A percentile compares a stretch with the other conserved stretches of the same genome.
phyloP scores from a whole-genome alignment of 2,113 vertebrate genomes.

The Eupsittula cactorum region DNA sequence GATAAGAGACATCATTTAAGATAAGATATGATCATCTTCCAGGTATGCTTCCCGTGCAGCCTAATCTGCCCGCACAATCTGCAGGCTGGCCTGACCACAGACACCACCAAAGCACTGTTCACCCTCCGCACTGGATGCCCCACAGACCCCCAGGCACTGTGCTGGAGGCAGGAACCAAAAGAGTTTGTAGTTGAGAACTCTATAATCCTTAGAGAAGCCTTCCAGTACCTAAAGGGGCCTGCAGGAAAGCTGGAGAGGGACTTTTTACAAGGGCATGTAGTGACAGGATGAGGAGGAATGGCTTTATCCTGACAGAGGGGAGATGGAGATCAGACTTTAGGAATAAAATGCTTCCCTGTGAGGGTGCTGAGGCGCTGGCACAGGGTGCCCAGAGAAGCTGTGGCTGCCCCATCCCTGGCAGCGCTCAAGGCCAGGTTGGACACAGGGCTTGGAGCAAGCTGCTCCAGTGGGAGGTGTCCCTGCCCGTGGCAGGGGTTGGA shows the following conservation, averaged over 20 bases:
- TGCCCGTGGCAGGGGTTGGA: not conserved
- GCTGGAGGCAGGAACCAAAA: not conserved
- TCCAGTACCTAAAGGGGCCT: not conserved
- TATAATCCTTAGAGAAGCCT: not conserved
- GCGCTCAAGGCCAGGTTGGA: not conserved
- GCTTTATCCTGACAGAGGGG: not conserved
- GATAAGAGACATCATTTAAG: not conserved
- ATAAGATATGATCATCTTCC: not conserved
- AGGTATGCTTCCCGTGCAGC: not conserved
- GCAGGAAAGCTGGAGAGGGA: not conserved
- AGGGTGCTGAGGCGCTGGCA: not conserved
- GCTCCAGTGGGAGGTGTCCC: not conserved
- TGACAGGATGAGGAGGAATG: not conserved
- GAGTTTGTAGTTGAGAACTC: not conserved
- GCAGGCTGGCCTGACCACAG: not conserved
- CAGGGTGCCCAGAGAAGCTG: not conserved
- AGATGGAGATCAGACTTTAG: not conserved
- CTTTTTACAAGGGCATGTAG: not conserved
- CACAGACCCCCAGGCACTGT: accelerated
- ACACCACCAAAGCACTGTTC: not conserved
- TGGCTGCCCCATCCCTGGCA: not conserved
- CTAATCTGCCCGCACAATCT: not conserved
- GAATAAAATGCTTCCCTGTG: not conserved
- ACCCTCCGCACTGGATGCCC: not conserved
- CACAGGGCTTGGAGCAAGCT: not conserved